Base-by-base conservation (phyloP, 2,888 invertebrate species). In the Atethmia centrago region DNA sequence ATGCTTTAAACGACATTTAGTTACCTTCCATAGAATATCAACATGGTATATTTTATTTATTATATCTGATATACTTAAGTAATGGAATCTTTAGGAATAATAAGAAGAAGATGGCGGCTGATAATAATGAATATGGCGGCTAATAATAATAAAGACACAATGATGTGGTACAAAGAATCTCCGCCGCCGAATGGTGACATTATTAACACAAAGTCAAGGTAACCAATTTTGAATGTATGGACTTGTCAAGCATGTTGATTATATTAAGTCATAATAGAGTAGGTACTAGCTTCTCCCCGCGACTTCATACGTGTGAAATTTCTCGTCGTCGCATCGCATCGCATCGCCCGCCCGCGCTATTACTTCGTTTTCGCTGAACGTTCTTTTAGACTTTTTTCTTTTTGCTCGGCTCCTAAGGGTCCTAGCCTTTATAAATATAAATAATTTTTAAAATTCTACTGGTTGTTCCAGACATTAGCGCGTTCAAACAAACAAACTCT, bases 1-100 rank as follows among this genome's bases (percentile, higher is more conserved):
- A 90, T 88, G 89, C 88, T 84, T 85, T 79, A 82, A 62, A 69
- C 53, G 58, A 77, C 56, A 73, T 83, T 82, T 53, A 74, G 14
- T 40, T 40, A 36, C 40, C 62, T 71, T 47, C 56, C 56, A 58
- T 66, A 51, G 72, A 81, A 85, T 88, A 79, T 71, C 77, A 84
- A 88, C 71, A 79, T 71, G 49, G 47, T 47, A 51, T 72, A 69
- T 66, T 65, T 21, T 53, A 68, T 70, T 77, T 45, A 76, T 68
- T 73, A 61, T 49, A 77, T 68, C 55, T 72, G 61, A 56, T 62
- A 59, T 59, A 61, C 58, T 40, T 74, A 64, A 28, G 21, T 28
- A 77, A n/a, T 53, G 66, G 28, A 66, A 82, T 28, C 16, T 72
- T 40, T 74, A 40, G 53, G 36, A 63, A 63, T 31, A 21, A 59